Evolutionary conservation across 1,140 invertebrate species (phyloP), one percentile per base, ranked within the genome.

Genomic region (Drosophila punjabiensis): DNA sequence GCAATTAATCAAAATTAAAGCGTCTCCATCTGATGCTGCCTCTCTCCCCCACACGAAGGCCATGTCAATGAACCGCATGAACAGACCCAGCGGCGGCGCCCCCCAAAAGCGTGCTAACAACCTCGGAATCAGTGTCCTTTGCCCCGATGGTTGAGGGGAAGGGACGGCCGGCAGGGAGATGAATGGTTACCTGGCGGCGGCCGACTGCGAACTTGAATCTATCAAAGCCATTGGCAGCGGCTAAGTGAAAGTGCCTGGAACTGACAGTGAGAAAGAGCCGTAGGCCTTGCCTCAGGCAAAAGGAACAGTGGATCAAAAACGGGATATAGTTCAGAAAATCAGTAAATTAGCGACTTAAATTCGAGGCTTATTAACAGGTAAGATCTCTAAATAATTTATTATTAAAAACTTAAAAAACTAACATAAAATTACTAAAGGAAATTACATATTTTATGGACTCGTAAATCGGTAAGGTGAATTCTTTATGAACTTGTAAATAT

Each of bases 1-100:
- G 79, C 78, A 85, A 90, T 89, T 89, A 90, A 89, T 89, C 86
- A 90, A 85, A 81, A 62, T 81, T 50, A 58, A 76, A 45, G 66
- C 41, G 43, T 32, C 35, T 8, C 16, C 47, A 62, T 53, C 68
- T 18, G 28, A 59, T 20, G 16, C n/a, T 8, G 33, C 24, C 24
- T 24, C 24, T 24, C 18, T 47, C 11, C 52, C 69, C 13, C 37
- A 39, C 14, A 58, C 28, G 16, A 45, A 48, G 66, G 67, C 47
- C 66, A 65, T 73, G 76, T 79, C 76, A 79, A 71, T 79, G 77
- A 65, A 79, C 67, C 76, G 76, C 76, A 73, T 73, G 52, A 79
- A 63, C 76, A 73, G 59, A 32, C 39, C 43, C 61, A 66, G 35
- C 37, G 56, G 35, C 37, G 56, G n/a, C 24, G 18, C 41, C 48